A percentile compares a stretch with the other conserved stretches of the same genome.
Evolutionary conservation across 2,113 vertebrate genomes (phyloP).

Genomic region (Elaphurus davidianus): DNA sequence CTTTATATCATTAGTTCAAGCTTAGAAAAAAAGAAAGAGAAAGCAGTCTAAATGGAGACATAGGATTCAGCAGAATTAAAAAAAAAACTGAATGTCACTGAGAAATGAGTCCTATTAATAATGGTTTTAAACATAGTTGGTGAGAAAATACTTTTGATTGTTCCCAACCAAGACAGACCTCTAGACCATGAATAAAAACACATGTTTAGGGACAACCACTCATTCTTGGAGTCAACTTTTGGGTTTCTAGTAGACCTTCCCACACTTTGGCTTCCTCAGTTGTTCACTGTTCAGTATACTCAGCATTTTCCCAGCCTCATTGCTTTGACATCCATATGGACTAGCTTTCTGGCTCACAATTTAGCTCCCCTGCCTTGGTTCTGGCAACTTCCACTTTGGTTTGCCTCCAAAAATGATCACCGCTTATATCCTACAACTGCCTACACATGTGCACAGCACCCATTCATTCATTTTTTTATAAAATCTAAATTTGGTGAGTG

Average conservation of each 20-base stretch:
- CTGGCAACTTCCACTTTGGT: background rate
- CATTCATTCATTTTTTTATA: background rate
- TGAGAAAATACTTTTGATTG: background rate
- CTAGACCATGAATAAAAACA: background rate
- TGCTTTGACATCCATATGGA: background rate
- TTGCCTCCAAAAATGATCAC: background rate
- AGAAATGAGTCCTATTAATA: background rate
- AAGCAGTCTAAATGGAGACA: background rate
- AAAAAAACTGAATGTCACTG: background rate
- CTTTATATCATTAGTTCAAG: background rate
- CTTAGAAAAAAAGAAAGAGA: background rate
- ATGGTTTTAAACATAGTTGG: background rate
- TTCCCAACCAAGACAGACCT: background rate
- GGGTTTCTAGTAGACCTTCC: accelerated
- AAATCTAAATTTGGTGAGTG: background rate
- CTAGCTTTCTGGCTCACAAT: background rate
- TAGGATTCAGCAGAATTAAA: background rate
- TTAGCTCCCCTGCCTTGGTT: background rate
- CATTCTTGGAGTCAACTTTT: background rate
- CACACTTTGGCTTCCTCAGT: too few species aligned
- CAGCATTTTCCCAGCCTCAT: background rate
- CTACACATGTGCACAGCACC: background rate
- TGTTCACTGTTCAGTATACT: background rate
- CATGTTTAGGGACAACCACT: background rate
- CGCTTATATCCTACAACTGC: background rate